Base-by-base conservation (phyloP, 2,888 invertebrate genomes). In the Ectropis crepuscularia region DNA sequence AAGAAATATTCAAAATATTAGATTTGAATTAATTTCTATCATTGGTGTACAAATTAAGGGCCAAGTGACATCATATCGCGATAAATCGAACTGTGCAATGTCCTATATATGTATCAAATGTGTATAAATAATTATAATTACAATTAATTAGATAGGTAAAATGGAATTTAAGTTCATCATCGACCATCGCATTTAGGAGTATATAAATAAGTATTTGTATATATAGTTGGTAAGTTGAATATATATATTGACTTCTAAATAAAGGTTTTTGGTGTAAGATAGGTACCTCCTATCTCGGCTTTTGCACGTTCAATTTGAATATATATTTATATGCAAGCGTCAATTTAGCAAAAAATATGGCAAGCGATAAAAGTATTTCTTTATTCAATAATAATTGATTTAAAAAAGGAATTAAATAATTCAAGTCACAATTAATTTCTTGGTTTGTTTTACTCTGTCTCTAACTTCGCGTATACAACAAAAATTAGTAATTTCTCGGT, bases 251-350 rank as follows among this genome's bases (percentile, higher is more conserved):
- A 84, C 76, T 83, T 80, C 74, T 87, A 84, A 86, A 82, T 89
- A 85, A 87, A 77, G 92, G 92, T 92, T 90, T 92, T 90, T 85
- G 92, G 90, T 92, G 87, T 92, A 89, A 87, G 80, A 87, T 89
- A 88, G 88, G 88, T 88, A 85, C 92, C 92, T 92, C 92, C 92
- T 92, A 89, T 90, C 90, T 87, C 83, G 75, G 89, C 89, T 90
- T 90, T 83, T 82, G 84, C 86, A 91, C 90, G 83, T 88, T 88
- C 85, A 86, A 85, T 81, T 82, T 67, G 63, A 87, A 88, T 89
- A 88, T 90, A 84, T 90, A 91, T 92, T 92, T 92, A 90, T 91
- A 83, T 83, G 75, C 92, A 90, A 91, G 92, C 77, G 75, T 90
- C 80, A 87, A 90, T 92, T 92, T 92, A 89, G 91, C 90, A 88